Percentiles rank a stretch among this genome's conserved stretches.
These are phyloP conservation scores for Lepus timidus DNA, from an alignment of 2,113 vertebrate genomes.

Conservation along the genomic window DNA sequence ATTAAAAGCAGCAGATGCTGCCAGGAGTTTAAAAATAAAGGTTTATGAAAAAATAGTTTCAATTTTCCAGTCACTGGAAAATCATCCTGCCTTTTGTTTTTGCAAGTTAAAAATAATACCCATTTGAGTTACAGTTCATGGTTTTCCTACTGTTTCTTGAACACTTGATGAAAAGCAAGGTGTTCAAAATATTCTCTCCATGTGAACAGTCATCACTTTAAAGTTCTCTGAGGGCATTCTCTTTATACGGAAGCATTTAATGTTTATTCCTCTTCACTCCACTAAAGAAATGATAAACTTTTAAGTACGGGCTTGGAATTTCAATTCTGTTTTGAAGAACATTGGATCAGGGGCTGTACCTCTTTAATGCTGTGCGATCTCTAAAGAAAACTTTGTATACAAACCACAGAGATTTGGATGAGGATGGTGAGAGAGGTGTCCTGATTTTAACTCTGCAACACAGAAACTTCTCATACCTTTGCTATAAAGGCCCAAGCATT, in stretches of 20 bases:
- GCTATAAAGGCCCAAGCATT: neutral
- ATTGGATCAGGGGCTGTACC: neutral
- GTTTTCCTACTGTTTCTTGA: neutral
- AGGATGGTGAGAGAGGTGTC: neutral
- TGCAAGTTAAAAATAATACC: conserved; percentile 31
- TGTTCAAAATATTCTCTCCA: neutral
- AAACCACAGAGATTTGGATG: neutral
- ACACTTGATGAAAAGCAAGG: neutral
- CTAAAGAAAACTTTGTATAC: neutral
- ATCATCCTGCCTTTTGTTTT: neutral
- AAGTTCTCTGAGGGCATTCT: conserved; percentile 37
- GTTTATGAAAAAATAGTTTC: neutral
- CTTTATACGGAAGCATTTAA: conserved; percentile 55
- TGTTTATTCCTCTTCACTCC: neutral
- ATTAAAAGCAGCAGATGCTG: neutral
- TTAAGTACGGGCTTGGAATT: conserved; percentile 29
- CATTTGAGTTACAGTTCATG: neutral
- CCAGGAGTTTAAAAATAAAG: conserved; percentile 1
- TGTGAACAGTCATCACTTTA: neutral
- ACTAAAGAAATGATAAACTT: conserved; percentile 8
- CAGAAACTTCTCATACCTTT: neutral
- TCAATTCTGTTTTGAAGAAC: conserved; percentile 22
- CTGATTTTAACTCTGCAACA: neutral
- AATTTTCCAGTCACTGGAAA: neutral
- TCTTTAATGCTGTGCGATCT: neutral